These are phyloP conservation scores for Callyntrura guangdongensis DNA, from an alignment of 2,888 invertebrate species.

Conservation along the genomic window DNA sequence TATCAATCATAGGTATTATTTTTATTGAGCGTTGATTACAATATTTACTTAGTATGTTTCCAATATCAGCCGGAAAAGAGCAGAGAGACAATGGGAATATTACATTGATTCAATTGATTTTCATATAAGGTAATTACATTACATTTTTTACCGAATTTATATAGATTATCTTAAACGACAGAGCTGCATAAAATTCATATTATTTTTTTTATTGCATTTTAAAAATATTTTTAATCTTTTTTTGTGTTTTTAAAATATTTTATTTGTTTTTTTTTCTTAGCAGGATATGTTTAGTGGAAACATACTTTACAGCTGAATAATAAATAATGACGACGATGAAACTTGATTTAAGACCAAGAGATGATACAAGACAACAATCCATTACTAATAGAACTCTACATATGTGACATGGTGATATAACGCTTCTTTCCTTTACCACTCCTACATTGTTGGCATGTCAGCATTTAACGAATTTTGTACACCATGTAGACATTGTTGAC, in stretches of 20 bases:
- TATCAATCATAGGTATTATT: slow-evolving; percentile 31
- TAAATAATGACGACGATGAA: slow-evolving; percentile 47
- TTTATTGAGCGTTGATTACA: slow-evolving; percentile 40
- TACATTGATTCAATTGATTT: background rate
- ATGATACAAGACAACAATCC: background rate
- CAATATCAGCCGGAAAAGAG: slow-evolving; percentile 48
- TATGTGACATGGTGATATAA: slow-evolving; percentile 24
- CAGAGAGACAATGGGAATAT: slow-evolving; percentile 49
- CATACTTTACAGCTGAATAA: slow-evolving; percentile 24
- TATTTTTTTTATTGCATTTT: slow-evolving; percentile 1
- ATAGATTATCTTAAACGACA: slow-evolving; percentile 32
- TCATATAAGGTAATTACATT: background rate
- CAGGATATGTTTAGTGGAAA: slow-evolving; percentile 28
- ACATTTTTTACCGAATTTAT: background rate
- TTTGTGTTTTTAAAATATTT: slow-evolving; percentile 41
- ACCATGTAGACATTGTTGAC: slow-evolving; percentile 90
- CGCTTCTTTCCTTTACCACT: background rate
- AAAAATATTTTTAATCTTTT: slow-evolving; percentile 22
- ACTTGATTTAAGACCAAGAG: background rate
- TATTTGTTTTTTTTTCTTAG: slow-evolving; percentile 22
- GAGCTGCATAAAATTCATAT: slow-evolving; percentile 55
- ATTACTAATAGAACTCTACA: background rate
- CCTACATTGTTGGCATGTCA: background rate
- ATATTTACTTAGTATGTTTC: background rate
- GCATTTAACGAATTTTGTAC: slow-evolving; percentile 86